Conservation (phyloP, 2,797 vertebrate species). For the Dryobates pubescens region DNA sequence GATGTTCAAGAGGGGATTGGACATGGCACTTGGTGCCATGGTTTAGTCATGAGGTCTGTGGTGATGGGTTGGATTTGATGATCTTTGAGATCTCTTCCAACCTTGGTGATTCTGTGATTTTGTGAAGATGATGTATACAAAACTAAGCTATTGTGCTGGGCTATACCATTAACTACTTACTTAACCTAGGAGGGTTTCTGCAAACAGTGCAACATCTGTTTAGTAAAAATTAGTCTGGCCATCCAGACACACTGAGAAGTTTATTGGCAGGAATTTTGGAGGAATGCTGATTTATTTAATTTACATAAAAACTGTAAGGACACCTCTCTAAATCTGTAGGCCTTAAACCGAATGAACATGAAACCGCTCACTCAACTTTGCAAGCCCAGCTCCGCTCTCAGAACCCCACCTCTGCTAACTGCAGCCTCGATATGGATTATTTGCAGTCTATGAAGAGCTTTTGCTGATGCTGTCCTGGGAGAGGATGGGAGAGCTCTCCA, state of each 20-base stretch:
- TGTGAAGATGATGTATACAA: not conserved
- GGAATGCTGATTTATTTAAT: not conserved
- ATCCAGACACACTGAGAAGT: not conserved
- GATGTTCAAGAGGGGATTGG: too few species aligned
- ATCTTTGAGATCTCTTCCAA: too few species aligned
- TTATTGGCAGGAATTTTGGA: not conserved
- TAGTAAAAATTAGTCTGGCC: not conserved
- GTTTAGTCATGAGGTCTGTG: too few species aligned
- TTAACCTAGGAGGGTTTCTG: not conserved
- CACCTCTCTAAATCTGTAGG: not conserved
- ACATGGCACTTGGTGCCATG: too few species aligned
- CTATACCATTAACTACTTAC: not conserved
- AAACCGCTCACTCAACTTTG: not conserved
- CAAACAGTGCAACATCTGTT: not conserved
- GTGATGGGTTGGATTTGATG: too few species aligned
- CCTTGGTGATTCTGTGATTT: too few species aligned
- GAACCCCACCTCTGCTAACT: not conserved
- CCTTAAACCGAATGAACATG: not conserved
- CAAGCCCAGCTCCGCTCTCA: not conserved
- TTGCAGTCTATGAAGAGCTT: fast-evolving
- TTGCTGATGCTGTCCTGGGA: not conserved
- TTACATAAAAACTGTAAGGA: not conserved
- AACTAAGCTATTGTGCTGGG: not conserved
- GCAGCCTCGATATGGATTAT: not conserved
- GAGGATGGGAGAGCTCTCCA: not conserved